Evolutionary conservation across 2,888 invertebrate species (phyloP), one percentile per base, ranked within the genome.

Genomic region (Petrolisthes manimaculis): DNA sequence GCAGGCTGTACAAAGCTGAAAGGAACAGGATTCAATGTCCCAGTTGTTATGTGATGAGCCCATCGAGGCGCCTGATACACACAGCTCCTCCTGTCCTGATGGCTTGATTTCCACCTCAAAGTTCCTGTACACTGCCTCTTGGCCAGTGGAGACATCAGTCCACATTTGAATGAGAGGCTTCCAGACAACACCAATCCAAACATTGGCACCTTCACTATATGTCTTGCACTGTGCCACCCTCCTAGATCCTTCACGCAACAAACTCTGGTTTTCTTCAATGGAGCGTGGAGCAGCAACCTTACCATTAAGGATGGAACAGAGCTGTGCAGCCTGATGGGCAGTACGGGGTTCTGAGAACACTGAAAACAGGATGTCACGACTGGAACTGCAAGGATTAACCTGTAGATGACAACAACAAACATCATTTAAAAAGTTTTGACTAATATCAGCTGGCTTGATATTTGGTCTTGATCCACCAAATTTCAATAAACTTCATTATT

Each of bases 101-200:
- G 85, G 85, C 6, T n/a, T 53, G 53, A 85, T 51, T 24, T 85
- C 85, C n/a, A 78, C n/a, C 53, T 78, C 69, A 54, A 85, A 85
- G 67, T 85, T 79, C 53, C 37, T 78, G 54, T 79, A 85, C 18
- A 18, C 67, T 4, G 79, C 85, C 56, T 67, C 54, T 21, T 37
- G 51, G 2, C 18, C n/a, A 18, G 79, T 85, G 61, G 37, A 67
- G 2, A 53, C 61, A 54, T 85, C 21, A 37, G 54, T 61, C 85
- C 85, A 85, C 21, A 79, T 18, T 12, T n/a, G n/a, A 18, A 55
- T 24, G 3, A 24, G 8, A 6, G 75, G 75, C 12, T 84, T 79
- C 85, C 84, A 85, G 14, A n/a, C 51, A 37, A 85, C 69, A 12
- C 78, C 85, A 6, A 85, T 54, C 85, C 85, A 85, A 78, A 85